These are phyloP conservation scores for Drosophila nasuta DNA, from an alignment of 1,140 invertebrate species.

Conservation along the genomic window DNA sequence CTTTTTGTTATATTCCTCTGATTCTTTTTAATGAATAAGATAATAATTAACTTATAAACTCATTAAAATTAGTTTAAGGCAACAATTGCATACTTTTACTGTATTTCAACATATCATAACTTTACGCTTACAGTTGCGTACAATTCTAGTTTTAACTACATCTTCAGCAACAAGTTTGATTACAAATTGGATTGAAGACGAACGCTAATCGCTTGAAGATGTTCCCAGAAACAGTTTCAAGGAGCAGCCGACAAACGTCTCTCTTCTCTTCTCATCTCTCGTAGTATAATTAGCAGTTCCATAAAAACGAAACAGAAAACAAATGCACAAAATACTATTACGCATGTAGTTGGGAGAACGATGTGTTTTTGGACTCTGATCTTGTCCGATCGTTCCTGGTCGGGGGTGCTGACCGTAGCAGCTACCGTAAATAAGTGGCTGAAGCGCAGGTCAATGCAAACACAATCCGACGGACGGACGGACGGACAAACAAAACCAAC, in stretches of 20 bases:
- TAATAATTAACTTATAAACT: too few relatives aligned
- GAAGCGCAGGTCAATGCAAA: conserved; percentile 41
- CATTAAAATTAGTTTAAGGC: too few relatives aligned
- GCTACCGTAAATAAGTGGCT: conserved; percentile 45
- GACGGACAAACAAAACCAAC: not conserved
- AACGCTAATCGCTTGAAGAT: conserved; percentile 10
- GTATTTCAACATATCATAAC: too few relatives aligned
- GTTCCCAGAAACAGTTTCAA: conserved; percentile 29
- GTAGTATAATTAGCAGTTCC: conserved; percentile 61
- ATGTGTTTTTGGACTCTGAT: conserved; percentile 49
- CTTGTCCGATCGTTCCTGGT: conserved; percentile 43
- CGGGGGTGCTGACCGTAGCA: conserved; percentile 3
- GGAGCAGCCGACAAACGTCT: conserved; percentile 7
- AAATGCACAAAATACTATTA: conserved; percentile 45
- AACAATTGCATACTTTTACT: too few relatives aligned
- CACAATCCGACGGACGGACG: conserved; percentile 5
- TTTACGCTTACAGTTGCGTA: too few relatives aligned
- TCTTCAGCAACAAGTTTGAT: not conserved
- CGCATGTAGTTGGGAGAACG: conserved; percentile 19
- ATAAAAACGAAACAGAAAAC: conserved; percentile 58
- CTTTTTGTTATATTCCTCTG: too few relatives aligned
- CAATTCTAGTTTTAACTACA: not conserved
- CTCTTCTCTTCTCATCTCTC: conserved; percentile 6
- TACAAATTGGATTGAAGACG: not conserved
- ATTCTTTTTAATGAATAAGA: too few relatives aligned